Percentiles rank a stretch among this genome's conserved stretches.
These are phyloP conservation scores for Eupsilia transversa DNA, from an alignment of 2,888 invertebrate genomes.

Conservation along the genomic window DNA sequence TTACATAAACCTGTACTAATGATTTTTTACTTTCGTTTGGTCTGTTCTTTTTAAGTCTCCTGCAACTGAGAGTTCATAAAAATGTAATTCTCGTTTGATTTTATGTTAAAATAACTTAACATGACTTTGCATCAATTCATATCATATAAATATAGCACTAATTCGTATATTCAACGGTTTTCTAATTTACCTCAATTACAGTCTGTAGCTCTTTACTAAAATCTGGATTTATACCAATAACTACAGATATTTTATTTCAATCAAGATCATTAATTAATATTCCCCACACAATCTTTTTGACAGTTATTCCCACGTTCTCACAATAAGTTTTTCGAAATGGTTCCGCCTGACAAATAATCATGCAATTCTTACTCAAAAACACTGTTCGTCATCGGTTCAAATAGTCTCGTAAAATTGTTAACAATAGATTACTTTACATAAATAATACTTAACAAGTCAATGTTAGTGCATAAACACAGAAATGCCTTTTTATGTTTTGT, in stretches of 20 bases:
- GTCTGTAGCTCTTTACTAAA: neutral
- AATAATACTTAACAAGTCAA: constrained; percentile 62
- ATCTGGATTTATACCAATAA: neutral
- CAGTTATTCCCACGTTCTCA: constrained; percentile 35
- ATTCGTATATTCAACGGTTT: neutral
- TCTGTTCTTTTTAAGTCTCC: no score
- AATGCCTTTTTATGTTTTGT: constrained; percentile 60
- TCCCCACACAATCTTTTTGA: constrained; percentile 23
- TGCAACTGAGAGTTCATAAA: neutral
- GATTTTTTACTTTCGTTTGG: neutral
- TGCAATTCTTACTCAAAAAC: constrained; percentile 47
- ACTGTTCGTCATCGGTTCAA: constrained; percentile 43
- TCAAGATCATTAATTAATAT: constrained; percentile 31
- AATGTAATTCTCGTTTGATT: neutral
- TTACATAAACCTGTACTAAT: neutral
- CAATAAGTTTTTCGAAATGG: constrained; percentile 26
- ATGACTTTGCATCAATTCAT: neutral
- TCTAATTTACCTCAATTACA: neutral
- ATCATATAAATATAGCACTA: neutral
- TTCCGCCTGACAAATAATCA: constrained; percentile 38
- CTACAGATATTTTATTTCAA: neutral
- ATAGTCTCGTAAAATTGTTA: constrained; percentile 59
- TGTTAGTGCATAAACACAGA: constrained; percentile 54
- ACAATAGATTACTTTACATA: constrained; percentile 68
- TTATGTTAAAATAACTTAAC: neutral